phyloP scores from a whole-genome alignment of 2,113 vertebrate species.

The Trichomycterus rosablanca region DNA sequence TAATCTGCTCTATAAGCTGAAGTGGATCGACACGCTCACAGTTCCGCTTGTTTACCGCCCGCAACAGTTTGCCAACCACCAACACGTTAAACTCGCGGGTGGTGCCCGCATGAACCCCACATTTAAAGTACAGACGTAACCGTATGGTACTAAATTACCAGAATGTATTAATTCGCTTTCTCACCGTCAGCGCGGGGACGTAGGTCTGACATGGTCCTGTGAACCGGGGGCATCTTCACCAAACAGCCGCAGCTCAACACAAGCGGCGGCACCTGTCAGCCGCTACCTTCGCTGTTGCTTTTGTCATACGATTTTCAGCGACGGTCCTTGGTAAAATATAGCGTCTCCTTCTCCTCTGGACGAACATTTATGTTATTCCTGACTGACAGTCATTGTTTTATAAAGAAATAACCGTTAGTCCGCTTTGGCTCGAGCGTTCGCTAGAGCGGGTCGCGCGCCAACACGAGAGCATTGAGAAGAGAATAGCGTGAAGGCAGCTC shows the following conservation, averaged over 20 bases:
- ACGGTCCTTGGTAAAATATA: slow-evolving; percentile 40
- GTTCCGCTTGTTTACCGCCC: neutral
- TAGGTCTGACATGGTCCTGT: slow-evolving; percentile 86
- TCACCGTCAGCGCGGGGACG: slow-evolving; percentile 84
- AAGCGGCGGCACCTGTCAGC: slow-evolving; percentile 68
- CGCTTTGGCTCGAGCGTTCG: neutral
- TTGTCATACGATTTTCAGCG: slow-evolving; percentile 38
- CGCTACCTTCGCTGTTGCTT: slow-evolving; percentile 38
- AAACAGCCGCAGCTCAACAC: slow-evolving; percentile 31
- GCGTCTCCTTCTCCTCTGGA: slow-evolving; percentile 42
- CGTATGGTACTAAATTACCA: no score
- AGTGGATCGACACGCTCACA: neutral
- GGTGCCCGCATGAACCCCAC: neutral
- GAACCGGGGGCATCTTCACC: slow-evolving; percentile 78
- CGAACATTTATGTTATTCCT: slow-evolving; percentile 21
- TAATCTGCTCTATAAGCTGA: neutral
- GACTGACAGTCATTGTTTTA: slow-evolving; percentile 34
- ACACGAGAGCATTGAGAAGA: slow-evolving; percentile 43
- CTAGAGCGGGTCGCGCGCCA: neutral
- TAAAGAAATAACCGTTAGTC: slow-evolving; percentile 14
- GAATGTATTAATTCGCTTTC: no score
- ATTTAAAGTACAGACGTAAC: neutral
- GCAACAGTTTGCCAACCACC: slow-evolving; percentile 33
- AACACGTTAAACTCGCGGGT: slow-evolving; percentile 3
- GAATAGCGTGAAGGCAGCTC: slow-evolving; percentile 50